Conservation (phyloP, 2,888 invertebrate genomes). For the Tipula helvola region DNA sequence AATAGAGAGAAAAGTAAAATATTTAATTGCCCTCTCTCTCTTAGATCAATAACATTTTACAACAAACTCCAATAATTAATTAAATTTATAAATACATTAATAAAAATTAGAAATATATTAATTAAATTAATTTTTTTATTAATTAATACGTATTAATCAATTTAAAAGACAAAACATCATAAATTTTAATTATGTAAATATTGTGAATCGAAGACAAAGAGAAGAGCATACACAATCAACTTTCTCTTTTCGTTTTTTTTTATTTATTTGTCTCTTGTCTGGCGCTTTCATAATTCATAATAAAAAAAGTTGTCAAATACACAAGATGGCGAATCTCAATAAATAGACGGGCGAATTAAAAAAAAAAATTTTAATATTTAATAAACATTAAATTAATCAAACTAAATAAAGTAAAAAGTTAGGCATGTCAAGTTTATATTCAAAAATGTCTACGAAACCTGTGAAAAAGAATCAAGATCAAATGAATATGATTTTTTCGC, state of each 20-base stretch:
- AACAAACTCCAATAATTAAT: not conserved
- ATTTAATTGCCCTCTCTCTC: not conserved
- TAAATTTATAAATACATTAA: not conserved
- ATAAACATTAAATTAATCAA: not conserved
- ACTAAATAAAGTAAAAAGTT: not conserved
- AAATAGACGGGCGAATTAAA: not conserved
- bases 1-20: not conserved
- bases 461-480: conserved; percentile 60
- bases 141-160: too few relatives aligned
- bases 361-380: not conserved
- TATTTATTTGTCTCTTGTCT: not conserved
- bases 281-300: not conserved
- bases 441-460: conserved; percentile 61
- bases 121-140: not conserved
- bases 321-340: not conserved
- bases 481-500: conserved; percentile 56
- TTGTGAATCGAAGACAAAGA: not conserved
- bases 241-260: not conserved
- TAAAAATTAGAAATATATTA: not conserved
- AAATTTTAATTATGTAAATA: not conserved
- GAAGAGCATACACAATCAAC: not conserved
- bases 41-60: not conserved
- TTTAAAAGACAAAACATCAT: too few relatives aligned
- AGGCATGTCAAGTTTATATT: conserved; percentile 61
- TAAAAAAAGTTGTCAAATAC: not conserved